Base-by-base conservation (phyloP, 1,140 invertebrate genomes). In the Cherax destructor region DNA sequence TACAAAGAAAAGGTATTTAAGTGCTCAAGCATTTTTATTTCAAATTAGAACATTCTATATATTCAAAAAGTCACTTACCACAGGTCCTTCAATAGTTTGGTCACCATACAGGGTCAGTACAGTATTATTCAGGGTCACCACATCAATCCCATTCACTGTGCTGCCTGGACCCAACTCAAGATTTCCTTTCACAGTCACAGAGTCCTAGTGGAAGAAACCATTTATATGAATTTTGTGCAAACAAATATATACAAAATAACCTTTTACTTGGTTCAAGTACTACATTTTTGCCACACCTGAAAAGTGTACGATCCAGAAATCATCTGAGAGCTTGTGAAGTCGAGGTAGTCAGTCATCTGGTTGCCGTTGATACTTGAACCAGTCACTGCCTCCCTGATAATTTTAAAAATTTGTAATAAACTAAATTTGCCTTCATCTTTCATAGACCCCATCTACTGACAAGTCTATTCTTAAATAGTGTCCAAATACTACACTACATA, bases 281-380 rank as follows among this genome's bases (percentile, higher is more conserved):
- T 41, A 10, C 52, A 56, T 56, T 56, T 56, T 56, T 41, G 30
- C 56, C 85, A 77, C 18, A 87, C 85, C 76, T 41, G 41, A 30
- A 87, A 87, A 72, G 50, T 41, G 41, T 87, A 87, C 0, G 72
- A 77, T 5, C 85, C 85, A 30, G 85, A 16, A 30, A 87, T 87
- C n/a, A 41, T 9, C 56, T 87, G 85, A 0, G 50, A 41, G 7
- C 69, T 61, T 30, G 56, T 30, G 52, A 78, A 87, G 13, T 49
- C 77, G 24, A 87, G 85, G 52, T 76, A 87, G 52, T 87, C 85
- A 0, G 85, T 79, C 85, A 87, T 87, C 74, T 78, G 85, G 50
- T 59, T 69, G 49, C 85, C 76, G 65, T 87, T 87, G 18, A 87
- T 50, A 24, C 74, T 87, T 3, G 21, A 47, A n/a, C 74, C 74